These are phyloP conservation scores for Nerophis ophidion DNA, from an alignment of 2,113 vertebrate genomes.

Conservation along the genomic window DNA sequence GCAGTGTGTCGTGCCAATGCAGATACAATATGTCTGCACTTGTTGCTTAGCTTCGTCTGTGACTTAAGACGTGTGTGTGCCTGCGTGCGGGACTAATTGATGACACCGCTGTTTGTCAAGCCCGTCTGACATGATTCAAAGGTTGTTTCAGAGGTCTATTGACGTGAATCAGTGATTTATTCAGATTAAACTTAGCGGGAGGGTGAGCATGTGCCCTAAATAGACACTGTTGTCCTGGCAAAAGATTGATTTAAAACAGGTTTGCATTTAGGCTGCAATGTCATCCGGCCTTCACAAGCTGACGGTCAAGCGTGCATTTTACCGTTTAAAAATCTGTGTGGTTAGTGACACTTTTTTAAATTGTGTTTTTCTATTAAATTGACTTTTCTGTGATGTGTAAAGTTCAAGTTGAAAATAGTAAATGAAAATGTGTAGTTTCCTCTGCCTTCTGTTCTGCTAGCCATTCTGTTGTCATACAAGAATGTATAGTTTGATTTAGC, in stretches of 20 bases:
- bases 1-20: neutral
- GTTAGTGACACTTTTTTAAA: too few species aligned
- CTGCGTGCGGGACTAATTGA: neutral
- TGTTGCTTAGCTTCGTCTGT: too few species aligned
- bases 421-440: too few species aligned
- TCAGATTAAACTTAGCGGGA: constrained; percentile 4
- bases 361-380: too few species aligned
- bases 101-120: constrained; percentile 1
- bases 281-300: neutral
- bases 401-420: too few species aligned
- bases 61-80: neutral
- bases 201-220: neutral
- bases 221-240: constrained; percentile 14
- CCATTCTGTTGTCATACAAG: too few species aligned
- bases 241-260: constrained; percentile 20
- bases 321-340: too few species aligned
- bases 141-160: neutral
- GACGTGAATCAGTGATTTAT: constrained; percentile 5
- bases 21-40: neutral
- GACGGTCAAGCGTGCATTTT: neutral
- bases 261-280: constrained; percentile 14
- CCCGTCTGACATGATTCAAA: neutral
- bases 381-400: too few species aligned
- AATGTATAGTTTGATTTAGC: too few species aligned
- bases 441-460: too few species aligned